Percentiles rank a stretch among this genome's conserved stretches.
Evolutionary conservation across 2,797 vertebrate species (phyloP).

Genomic region (Mycteria americana): DNA sequence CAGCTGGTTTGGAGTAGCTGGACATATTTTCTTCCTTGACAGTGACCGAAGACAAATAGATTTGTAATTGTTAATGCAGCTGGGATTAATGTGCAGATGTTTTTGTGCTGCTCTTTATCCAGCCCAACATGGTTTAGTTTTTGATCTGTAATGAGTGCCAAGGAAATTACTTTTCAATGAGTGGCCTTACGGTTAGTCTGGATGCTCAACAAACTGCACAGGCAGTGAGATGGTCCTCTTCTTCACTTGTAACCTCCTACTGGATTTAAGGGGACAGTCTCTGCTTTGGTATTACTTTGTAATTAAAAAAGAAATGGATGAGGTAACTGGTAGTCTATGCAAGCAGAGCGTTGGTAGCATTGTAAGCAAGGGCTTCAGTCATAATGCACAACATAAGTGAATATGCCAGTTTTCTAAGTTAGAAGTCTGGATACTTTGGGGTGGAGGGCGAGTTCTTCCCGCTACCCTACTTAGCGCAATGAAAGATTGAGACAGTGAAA

Average conservation of each 20-base stretch:
- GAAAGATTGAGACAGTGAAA: neutral
- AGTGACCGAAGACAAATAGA: neutral
- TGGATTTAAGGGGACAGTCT: neutral
- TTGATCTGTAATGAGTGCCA: neutral
- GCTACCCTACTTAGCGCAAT: fast-evolving
- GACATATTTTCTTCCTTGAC: neutral
- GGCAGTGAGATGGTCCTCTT: neutral
- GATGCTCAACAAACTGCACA: neutral
- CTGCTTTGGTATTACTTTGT: neutral
- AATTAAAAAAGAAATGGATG: neutral
- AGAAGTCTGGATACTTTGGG: neutral
- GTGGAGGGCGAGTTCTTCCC: neutral
- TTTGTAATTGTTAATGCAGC: neutral
- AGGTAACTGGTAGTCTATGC: neutral
- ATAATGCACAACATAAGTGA: neutral
- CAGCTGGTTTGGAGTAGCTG: neutral
- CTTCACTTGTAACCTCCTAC: neutral
- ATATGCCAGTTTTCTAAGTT: neutral
- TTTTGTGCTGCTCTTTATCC: neutral
- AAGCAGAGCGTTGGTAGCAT: neutral
- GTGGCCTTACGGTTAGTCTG: neutral
- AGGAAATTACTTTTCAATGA: neutral
- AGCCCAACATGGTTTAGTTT: neutral
- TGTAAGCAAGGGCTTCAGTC: neutral
- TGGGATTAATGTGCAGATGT: neutral